Conservation (phyloP, 2,888 invertebrate genomes). For the Seira ritae region DNA sequence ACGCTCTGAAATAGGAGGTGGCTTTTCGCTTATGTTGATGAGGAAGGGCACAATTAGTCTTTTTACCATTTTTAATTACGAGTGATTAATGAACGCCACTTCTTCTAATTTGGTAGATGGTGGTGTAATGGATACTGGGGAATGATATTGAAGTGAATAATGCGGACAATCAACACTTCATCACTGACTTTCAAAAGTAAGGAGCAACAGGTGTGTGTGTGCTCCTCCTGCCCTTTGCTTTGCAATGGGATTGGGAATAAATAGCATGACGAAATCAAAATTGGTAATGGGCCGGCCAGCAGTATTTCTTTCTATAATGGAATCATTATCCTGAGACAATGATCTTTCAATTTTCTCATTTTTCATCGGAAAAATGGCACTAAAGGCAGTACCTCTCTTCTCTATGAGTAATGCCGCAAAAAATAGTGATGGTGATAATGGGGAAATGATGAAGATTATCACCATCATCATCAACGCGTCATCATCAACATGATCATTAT, state of each 20-base stretch:
- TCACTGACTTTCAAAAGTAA: not conserved
- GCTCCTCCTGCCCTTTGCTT: too few relatives aligned
- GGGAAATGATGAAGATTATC: not conserved
- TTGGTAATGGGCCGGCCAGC: not conserved
- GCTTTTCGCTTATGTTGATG: not conserved
- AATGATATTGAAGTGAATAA: not conserved
- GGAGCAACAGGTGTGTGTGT: not conserved
- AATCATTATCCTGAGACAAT: not conserved
- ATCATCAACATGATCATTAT: not conserved
- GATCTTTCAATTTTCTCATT: slow-evolving; percentile 7
- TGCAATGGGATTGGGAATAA: too few relatives aligned
- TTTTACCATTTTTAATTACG: slow-evolving; percentile 51
- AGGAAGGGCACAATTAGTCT: slow-evolving; percentile 57
- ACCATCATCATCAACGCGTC: not conserved
- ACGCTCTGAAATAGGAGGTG: not conserved
- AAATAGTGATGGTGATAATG: too few relatives aligned
- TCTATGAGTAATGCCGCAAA: too few relatives aligned
- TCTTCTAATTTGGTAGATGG: not conserved
- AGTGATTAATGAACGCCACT: slow-evolving; percentile 50
- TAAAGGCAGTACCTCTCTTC: too few relatives aligned
- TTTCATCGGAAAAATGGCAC: not conserved
- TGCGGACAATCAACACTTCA: not conserved
- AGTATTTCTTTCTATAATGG: not conserved
- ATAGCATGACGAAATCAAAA: not conserved
- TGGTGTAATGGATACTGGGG: not conserved